A percentile compares a stretch with the other conserved stretches of the same genome.
These are phyloP conservation scores for Octonoba sinensis DNA, from an alignment of 2,888 invertebrate species.

Conservation along the genomic window DNA sequence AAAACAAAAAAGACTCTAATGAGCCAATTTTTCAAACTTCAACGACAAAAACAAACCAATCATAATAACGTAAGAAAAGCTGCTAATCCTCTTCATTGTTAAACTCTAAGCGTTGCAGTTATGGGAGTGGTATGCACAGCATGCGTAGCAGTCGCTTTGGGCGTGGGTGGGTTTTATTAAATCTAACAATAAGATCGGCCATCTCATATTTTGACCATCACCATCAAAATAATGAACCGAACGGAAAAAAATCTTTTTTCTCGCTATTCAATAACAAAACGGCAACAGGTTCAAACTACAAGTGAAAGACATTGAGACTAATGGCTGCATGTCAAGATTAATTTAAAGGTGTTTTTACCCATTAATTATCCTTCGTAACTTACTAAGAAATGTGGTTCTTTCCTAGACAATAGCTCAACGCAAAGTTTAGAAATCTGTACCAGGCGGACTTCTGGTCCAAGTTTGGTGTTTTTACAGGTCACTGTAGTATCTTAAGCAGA, in stretches of 20 bases:
- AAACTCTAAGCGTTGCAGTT: constrained; percentile 50
- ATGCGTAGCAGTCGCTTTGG: constrained; percentile 31
- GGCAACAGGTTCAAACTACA: no score
- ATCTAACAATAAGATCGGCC: constrained; percentile 44
- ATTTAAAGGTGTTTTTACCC: constrained; percentile 32
- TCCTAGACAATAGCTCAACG: no score
- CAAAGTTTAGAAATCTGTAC: no score
- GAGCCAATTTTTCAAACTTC: neutral
- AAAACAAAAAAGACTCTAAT: no score
- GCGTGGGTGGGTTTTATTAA: constrained; percentile 49
- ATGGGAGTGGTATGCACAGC: constrained; percentile 42
- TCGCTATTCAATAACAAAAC: constrained; percentile 18
- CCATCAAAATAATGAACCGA: constrained; percentile 37
- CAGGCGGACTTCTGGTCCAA: no score
- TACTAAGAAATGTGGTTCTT: no score
- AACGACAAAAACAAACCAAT: neutral
- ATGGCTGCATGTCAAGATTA: constrained; percentile 49
- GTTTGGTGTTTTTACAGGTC: no score
- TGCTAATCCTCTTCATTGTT: constrained; percentile 28
- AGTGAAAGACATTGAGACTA: constrained; percentile 36
- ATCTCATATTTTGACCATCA: constrained; percentile 50
- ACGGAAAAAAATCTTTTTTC: constrained; percentile 28
- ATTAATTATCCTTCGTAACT: constrained; percentile 20
- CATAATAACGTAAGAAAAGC: neutral
- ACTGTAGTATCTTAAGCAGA: no score